Evolutionary conservation across 2,113 vertebrate genomes (phyloP).

Genomic region (Neolamprologus devosi): DNA sequence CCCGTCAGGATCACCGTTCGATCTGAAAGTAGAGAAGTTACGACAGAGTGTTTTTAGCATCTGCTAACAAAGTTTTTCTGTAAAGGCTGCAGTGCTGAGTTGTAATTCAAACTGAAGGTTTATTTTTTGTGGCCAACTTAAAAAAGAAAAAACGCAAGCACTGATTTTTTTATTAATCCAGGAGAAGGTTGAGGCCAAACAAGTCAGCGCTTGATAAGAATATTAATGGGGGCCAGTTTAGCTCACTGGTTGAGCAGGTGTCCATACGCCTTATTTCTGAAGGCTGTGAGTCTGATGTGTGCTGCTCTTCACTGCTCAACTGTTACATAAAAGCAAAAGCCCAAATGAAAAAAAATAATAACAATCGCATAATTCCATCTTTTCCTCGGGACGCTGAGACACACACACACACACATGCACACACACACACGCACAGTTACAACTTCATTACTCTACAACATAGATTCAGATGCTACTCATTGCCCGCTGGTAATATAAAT

Average conservation of each 20-base stretch:
- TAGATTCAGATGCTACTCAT: too few species aligned
- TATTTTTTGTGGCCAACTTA: background rate
- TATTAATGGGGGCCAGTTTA: background rate
- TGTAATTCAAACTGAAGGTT: background rate
- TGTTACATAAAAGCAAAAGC: background rate
- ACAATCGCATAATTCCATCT: background rate
- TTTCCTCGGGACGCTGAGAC: background rate
- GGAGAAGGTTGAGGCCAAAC: background rate
- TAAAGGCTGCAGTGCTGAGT: background rate
- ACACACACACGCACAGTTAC: accelerated
- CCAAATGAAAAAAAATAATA: background rate
- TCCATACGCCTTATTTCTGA: background rate
- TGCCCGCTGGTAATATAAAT: background rate
- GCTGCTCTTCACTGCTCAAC: background rate
- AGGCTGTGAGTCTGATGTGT: background rate
- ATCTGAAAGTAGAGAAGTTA: conserved; percentile 41
- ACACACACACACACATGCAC: too few species aligned
- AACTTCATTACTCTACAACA: too few species aligned
- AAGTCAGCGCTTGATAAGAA: background rate
- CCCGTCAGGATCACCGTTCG: conserved; percentile 64
- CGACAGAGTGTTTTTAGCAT: background rate
- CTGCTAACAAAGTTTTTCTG: background rate
- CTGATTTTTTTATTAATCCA: background rate
- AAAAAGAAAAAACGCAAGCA: accelerated
- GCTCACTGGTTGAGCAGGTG: background rate